These are phyloP conservation scores for Montipora capitata DNA, from an alignment of 92 coral and sea anemone species.

Conservation along the genomic window DNA sequence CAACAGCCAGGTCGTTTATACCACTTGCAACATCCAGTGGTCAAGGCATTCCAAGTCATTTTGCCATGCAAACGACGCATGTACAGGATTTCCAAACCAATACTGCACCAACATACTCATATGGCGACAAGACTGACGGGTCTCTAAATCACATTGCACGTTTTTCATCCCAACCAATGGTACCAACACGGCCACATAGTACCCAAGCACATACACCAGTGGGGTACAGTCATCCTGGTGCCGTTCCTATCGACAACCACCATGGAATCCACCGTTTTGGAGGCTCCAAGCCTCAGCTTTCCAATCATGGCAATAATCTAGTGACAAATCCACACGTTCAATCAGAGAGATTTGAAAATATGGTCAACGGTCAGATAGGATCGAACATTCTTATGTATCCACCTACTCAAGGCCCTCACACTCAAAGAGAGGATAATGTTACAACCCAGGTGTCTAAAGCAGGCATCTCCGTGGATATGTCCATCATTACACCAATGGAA, in stretches of 20 bases:
- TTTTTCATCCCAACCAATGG: not conserved
- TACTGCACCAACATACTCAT: not conserved
- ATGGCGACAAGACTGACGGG: not conserved
- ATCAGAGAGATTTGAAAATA: too few relatives aligned
- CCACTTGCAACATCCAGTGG: constrained; percentile 35
- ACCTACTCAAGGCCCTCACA: constrained; percentile 24
- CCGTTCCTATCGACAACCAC: not conserved
- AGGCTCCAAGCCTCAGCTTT: not conserved
- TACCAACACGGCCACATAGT: constrained; percentile 1
- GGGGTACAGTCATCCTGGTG: not conserved
- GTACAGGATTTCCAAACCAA: not conserved
- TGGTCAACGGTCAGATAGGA: constrained; percentile 7
- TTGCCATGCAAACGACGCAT: not conserved
- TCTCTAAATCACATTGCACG: not conserved
- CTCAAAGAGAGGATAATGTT: not conserved
- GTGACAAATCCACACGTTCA: not conserved
- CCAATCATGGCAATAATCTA: not conserved
- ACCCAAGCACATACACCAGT: not conserved
- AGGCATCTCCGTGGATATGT: not conserved
- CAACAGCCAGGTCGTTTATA: constrained; percentile 22
- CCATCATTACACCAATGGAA: not conserved
- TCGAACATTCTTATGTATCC: constrained; percentile 55
- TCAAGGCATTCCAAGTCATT: not conserved
- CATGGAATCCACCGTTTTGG: not conserved
- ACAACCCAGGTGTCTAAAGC: not conserved